Base-by-base conservation (phyloP, 2,113 vertebrate species). In the Ammospiza nelsoni region DNA sequence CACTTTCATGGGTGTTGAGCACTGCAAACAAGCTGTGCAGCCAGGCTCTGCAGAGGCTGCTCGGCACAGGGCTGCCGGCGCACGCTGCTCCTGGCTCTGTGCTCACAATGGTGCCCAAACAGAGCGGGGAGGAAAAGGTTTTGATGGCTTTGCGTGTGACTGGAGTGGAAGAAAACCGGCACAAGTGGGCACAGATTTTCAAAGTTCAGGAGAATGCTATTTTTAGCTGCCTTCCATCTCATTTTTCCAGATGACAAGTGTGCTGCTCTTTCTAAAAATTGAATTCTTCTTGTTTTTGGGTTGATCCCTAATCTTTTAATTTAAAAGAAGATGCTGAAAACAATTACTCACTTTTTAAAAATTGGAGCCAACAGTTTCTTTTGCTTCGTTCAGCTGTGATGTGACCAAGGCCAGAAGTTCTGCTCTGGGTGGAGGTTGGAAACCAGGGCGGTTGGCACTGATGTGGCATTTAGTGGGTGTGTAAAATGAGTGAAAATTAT, bases 171-270 rank as follows among this genome's bases (percentile, higher is more conserved):
- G 89, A 49, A 77, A 84, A 71, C 31, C 66, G 68, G 66, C 1
- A 6, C 6, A 8, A 89, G 61, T 24, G 68, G 86, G 61, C 66
- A 94, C 52, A 49, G 87, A 24, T 75, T 77, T 75, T 61, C 48
- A 41, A 16, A 63, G 57, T 59, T 81, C 57, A 39, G 75, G 66
- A 83, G 39, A 73, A 39, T 24, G n/a, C 58, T 89, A 65, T 91
- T 94, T 94, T 91, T 87, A 89, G 72, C 39, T 13, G 37, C 55
- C 46, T 48, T 66, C 43, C 2, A 6, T 52, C 74, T 57, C 33
- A 37, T 68, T 90, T 94, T 94, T 86, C 83, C 80, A 84, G 86
- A 90, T 74, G 90, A 77, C 73, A 93, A 86, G 86, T 87, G 80
- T 1, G 0, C 15, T 0, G 0, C 55, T 93, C 55, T 65, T 80